phyloP scores from a whole-genome alignment of 2,113 vertebrate species.

The Chaetodon trifascialis region DNA sequence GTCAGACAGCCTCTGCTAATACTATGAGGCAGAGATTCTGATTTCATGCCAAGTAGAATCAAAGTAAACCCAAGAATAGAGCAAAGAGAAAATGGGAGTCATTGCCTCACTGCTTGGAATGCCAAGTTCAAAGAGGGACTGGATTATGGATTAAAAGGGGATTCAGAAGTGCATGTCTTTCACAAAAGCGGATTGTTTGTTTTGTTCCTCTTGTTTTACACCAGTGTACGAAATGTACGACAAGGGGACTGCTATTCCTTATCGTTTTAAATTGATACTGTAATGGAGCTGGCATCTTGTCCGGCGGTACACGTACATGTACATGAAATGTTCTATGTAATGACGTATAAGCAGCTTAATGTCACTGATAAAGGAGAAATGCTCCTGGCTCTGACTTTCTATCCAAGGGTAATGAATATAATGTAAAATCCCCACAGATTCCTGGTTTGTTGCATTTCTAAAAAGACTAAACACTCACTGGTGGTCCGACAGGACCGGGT shows the following conservation, averaged over 20 bases:
- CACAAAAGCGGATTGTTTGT: slow-evolving; percentile 22
- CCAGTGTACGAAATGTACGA: not conserved
- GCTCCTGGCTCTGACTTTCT: not conserved
- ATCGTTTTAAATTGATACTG: slow-evolving; percentile 2
- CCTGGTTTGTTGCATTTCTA: not conserved
- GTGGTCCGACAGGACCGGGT: slow-evolving; percentile 81
- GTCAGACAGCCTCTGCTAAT: slow-evolving; percentile 2
- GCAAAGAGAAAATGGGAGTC: slow-evolving; percentile 1
- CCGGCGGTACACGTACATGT: not conserved
- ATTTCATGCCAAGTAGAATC: slow-evolving; percentile 26
- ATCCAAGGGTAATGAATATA: not conserved
- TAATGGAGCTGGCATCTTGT: slow-evolving; percentile 9
- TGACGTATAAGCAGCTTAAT: not conserved
- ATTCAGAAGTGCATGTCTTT: slow-evolving; percentile 16
- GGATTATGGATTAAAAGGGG: slow-evolving; percentile 42
- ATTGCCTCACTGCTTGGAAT: not conserved
- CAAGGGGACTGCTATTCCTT: not conserved
- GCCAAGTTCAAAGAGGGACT: slow-evolving; percentile 31
- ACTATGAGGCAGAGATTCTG: slow-evolving; percentile 10
- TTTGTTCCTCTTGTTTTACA: slow-evolving; percentile 8
- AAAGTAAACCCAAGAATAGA: slow-evolving; percentile 24
- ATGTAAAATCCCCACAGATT: slow-evolving; percentile 8
- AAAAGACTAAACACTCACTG: slow-evolving; percentile 79
- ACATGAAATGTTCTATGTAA: not conserved
- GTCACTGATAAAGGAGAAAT: slow-evolving; percentile 7